Evolutionary conservation across 1,140 invertebrate species (phyloP).

Genomic region (Brachionus manjavacas): DNA sequence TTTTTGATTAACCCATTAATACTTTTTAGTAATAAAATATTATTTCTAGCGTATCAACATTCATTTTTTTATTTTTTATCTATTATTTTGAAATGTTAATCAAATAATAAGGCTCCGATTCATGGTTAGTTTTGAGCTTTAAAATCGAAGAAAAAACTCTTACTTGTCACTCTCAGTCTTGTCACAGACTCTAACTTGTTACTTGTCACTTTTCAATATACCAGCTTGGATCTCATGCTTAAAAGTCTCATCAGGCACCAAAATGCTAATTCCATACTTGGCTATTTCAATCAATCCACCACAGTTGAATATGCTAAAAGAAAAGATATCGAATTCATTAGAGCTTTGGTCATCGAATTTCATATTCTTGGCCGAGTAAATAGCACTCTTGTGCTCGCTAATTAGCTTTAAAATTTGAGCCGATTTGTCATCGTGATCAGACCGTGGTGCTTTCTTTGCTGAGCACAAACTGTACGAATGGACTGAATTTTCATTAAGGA

Average conservation of each 20-base stretch:
- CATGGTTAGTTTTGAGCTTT: conserved; percentile 7
- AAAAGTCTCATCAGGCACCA: conserved; percentile 5
- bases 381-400: background rate
- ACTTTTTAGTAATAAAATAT: background rate
- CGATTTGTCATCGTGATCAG: background rate
- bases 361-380: background rate
- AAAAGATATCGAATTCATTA: conserved; percentile 13
- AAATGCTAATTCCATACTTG: background rate
- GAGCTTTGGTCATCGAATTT: background rate
- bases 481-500: background rate
- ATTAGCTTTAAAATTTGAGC: conserved; percentile 36
- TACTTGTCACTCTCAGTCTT: no score
- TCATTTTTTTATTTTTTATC: background rate
- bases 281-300: background rate
- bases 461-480: background rate
- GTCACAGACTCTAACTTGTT: background rate
- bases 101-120: background rate
- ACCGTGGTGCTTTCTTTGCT: background rate
- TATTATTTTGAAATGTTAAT: background rate
- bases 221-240: background rate
- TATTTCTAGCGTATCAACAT: background rate
- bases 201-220: background rate
- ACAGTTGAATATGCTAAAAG: background rate
- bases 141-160: conserved; percentile 35
- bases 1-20: background rate